Percentiles rank a stretch among this genome's conserved stretches.
These are phyloP conservation scores for Marcusenius ussheri DNA, from an alignment of 2,113 vertebrate species.

Conservation along the genomic window DNA sequence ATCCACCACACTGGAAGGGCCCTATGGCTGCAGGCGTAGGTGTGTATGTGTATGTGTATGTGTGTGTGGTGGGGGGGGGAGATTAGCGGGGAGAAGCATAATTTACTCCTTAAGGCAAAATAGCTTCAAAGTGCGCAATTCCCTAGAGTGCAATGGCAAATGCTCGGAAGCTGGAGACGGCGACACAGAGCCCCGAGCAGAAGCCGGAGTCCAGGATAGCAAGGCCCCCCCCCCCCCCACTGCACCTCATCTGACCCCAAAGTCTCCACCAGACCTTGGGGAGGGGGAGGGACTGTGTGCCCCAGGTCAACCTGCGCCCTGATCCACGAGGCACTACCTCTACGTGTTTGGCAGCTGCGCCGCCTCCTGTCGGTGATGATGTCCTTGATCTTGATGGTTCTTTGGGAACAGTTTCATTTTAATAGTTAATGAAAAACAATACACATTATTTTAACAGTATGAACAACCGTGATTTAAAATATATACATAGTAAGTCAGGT, in stretches of 20 bases:
- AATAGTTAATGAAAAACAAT: neutral
- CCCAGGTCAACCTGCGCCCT: neutral
- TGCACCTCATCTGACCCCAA: constrained; percentile 77
- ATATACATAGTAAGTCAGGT: neutral
- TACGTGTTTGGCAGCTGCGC: neutral
- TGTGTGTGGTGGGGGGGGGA: rapidly evolving
- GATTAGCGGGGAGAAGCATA: constrained; percentile 87
- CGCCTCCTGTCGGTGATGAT: rapidly evolving
- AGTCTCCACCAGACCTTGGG: constrained; percentile 55
- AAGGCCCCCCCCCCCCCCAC: constrained; percentile 70
- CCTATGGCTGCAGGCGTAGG: constrained; percentile 24
- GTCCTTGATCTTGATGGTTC: too few species aligned
- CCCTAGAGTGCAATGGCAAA: constrained; percentile 74
- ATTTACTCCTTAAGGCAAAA: constrained; percentile 94
- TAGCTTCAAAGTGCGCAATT: constrained; percentile 94
- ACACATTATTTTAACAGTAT: neutral
- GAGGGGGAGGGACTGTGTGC: constrained; percentile 20
- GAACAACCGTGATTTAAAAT: neutral
- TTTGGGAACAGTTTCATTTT: neutral
- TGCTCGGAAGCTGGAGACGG: constrained; percentile 89
- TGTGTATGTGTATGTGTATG: neutral
- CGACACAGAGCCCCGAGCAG: constrained; percentile 75
- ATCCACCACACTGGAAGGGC: constrained; percentile 50
- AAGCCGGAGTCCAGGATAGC: constrained; percentile 85
- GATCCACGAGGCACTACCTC: neutral